Conservation (phyloP, 2,888 invertebrate species). For the Lamellibrachia satsuma region DNA sequence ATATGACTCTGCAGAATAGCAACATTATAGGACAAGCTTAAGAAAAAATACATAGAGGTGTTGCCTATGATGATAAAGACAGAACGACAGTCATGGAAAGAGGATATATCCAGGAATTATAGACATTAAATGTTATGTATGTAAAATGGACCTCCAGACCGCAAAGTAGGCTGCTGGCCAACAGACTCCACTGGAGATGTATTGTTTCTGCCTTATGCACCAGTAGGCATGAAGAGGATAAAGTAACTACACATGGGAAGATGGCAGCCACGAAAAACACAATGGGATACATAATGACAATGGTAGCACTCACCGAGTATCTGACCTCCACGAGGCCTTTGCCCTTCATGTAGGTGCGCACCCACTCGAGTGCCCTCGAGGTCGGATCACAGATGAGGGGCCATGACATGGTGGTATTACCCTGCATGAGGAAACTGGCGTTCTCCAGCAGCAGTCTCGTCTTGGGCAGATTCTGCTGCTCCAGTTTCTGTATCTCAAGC, state of each 20-base stretch:
- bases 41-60: not conserved
- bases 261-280: not conserved
- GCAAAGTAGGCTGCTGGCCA: too few species aligned
- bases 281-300: not conserved
- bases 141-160: too few species aligned
- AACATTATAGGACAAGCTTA: not conserved
- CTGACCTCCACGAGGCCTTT: constrained; percentile 57
- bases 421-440: constrained; percentile 62
- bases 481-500: constrained; percentile 58
- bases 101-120: not conserved
- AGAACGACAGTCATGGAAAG: not conserved
- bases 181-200: too few species aligned
- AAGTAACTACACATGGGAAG: too few species aligned
- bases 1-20: not conserved
- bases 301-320: constrained; percentile 55
- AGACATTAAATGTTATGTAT: too few species aligned
- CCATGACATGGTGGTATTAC: constrained; percentile 61
- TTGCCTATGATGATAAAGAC: not conserved
- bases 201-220: too few species aligned
- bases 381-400: constrained; percentile 64
- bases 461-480: constrained; percentile 55
- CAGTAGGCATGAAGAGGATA: too few species aligned
- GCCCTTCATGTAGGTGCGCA: constrained; percentile 50
- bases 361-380: constrained; percentile 54
- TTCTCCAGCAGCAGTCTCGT: constrained; percentile 63